These are phyloP conservation scores for Diachasma alloeum DNA, from an alignment of 1,140 invertebrate species.

Conservation along the genomic window DNA sequence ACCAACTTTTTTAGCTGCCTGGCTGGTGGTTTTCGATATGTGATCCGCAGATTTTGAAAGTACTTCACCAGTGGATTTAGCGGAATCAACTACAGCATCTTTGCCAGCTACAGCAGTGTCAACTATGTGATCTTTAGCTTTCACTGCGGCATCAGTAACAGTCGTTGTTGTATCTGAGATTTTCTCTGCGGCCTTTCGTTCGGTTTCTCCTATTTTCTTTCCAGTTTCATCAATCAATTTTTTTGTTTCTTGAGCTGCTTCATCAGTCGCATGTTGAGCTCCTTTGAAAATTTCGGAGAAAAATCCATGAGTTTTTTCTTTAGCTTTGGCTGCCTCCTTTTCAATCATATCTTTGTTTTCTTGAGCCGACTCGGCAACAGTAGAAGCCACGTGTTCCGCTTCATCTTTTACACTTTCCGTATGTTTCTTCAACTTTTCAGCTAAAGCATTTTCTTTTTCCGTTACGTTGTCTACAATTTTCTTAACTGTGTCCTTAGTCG, in stretches of 20 bases:
- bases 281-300: constrained; percentile 44
- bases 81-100: background rate
- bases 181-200: background rate
- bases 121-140: background rate
- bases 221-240: constrained; percentile 36
- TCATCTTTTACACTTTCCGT: constrained; percentile 44
- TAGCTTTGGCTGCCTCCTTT: constrained; percentile 35
- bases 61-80: background rate
- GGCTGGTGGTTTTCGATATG: background rate
- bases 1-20: background rate
- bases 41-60: background rate
- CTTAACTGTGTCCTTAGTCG: background rate
- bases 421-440: constrained; percentile 1
- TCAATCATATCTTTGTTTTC: constrained; percentile 35
- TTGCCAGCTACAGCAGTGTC: background rate
- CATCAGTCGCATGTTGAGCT: constrained; percentile 37
- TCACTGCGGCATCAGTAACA: background rate
- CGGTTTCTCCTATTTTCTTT: constrained; percentile 19
- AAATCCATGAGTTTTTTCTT: constrained; percentile 41
- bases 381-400: constrained; percentile 36
- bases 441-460: background rate
- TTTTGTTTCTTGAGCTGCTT: constrained; percentile 29
- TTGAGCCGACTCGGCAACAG: constrained; percentile 19
- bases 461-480: background rate
- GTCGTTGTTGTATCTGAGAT: background rate